phyloP scores from a whole-genome alignment of 2,888 invertebrate species.

The Sturmia bella region DNA sequence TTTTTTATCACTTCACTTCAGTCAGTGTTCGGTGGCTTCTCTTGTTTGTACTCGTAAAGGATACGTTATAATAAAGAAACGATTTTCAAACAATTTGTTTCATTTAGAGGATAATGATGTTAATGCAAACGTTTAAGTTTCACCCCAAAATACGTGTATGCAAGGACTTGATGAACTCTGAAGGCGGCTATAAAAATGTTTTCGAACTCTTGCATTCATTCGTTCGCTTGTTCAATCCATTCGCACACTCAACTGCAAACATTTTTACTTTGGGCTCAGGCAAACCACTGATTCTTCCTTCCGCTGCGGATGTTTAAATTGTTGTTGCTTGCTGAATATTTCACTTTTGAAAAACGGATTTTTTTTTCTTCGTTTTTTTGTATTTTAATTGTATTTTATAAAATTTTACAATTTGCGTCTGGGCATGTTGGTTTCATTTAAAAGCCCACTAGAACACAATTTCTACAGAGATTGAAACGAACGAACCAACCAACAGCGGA shows the following conservation, averaged over 20 bases:
- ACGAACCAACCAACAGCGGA: constrained; percentile 43
- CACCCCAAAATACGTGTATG: constrained; percentile 47
- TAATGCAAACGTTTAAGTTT: constrained; percentile 70
- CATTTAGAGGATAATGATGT: constrained; percentile 70
- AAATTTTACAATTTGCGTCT: constrained; percentile 53
- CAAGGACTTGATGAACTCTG: not conserved
- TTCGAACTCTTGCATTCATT: not conserved
- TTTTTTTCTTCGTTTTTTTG: constrained; percentile 26
- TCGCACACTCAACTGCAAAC: constrained; percentile 40
- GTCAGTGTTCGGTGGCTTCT: constrained; percentile 51
- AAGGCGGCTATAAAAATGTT: no score
- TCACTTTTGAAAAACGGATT: constrained; percentile 49
- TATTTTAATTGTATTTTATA: constrained; percentile 22
- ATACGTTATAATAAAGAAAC: constrained; percentile 58
- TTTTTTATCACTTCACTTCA: constrained; percentile 62
- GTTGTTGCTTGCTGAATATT: constrained; percentile 53
- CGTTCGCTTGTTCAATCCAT: not conserved
- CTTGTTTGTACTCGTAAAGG: constrained; percentile 49
- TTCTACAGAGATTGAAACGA: constrained; percentile 29
- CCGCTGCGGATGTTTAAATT: constrained; percentile 68
- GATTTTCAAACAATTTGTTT: constrained; percentile 70
- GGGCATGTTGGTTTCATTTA: constrained; percentile 45
- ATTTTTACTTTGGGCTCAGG: constrained; percentile 64
- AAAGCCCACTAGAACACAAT: constrained; percentile 49
- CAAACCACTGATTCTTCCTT: constrained; percentile 70